phyloP scores from a whole-genome alignment of 1,140 invertebrate species.

The Pogonomyrmex californicus region DNA sequence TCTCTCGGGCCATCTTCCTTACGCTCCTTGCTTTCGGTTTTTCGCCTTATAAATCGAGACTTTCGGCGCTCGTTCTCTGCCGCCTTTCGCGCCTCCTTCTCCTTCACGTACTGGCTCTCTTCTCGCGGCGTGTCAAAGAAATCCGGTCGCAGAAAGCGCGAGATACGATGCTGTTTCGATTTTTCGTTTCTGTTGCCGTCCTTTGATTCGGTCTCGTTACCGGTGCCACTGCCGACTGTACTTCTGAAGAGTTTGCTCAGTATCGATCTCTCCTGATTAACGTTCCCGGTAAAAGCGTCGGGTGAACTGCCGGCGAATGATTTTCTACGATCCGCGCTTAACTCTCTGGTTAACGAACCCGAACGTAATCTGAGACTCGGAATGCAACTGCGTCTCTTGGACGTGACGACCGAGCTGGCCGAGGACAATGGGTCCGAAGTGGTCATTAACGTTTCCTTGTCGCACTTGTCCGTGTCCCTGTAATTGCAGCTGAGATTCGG shows the following conservation, averaged over 20 bases:
- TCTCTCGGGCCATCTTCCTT: conserved; percentile 45
- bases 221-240: conserved; percentile 63
- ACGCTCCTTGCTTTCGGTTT: conserved; percentile 64
- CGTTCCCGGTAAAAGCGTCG: conserved; percentile 41
- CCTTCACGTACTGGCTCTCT: conserved; percentile 90
- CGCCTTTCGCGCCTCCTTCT: conserved; percentile 88
- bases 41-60: conserved; percentile 81
- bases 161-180: conserved; percentile 88
- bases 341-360: conserved; percentile 81
- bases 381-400: conserved; percentile 82
- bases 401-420: conserved; percentile 46
- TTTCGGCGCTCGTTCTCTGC: conserved; percentile 85
- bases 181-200: conserved; percentile 81
- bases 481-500: conserved; percentile 79
- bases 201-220: conserved; percentile 81
- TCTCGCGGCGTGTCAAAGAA: conserved; percentile 92
- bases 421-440: conserved; percentile 62
- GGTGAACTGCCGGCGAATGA: conserved; percentile 68
- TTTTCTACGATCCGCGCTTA: conserved; percentile 67
- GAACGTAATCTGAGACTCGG: conserved; percentile 82
- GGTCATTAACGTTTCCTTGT: conserved; percentile 76
- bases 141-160: conserved; percentile 92
- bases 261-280: conserved; percentile 87
- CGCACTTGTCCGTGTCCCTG: conserved; percentile 80
- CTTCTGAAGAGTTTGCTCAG: conserved; percentile 88